A percentile compares a stretch with the other conserved stretches of the same genome.
These are phyloP conservation scores for Melanotaenia trifasciata DNA, from an alignment of 2,797 vertebrate genomes.

Conservation along the genomic window DNA sequence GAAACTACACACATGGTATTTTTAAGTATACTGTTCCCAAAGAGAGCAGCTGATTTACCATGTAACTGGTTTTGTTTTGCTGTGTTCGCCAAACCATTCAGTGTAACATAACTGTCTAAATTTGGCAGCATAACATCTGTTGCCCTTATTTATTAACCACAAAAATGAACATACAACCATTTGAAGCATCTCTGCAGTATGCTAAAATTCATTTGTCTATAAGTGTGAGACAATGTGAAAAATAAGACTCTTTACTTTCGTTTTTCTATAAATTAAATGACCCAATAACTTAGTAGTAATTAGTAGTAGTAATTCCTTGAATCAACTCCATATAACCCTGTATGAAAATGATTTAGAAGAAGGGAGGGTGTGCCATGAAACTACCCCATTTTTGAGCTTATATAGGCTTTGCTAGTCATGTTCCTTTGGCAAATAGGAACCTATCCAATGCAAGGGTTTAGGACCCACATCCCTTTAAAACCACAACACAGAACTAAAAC, in stretches of 20 bases:
- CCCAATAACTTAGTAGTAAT: neutral
- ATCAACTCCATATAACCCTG: no score
- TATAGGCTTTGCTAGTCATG: neutral
- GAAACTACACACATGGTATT: neutral
- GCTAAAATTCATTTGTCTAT: neutral
- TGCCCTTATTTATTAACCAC: no score
- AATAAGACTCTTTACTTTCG: neutral
- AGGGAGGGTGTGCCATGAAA: neutral
- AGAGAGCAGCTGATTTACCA: slow-evolving; percentile 2
- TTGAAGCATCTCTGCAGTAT: neutral
- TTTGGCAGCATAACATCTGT: neutral
- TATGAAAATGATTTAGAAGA: neutral
- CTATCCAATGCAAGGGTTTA: neutral
- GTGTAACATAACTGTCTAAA: neutral
- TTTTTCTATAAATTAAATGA: neutral
- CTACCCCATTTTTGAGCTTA: neutral
- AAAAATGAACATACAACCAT: neutral
- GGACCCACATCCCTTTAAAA: neutral
- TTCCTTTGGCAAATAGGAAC: neutral
- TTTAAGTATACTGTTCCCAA: neutral
- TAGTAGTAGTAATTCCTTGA: no score
- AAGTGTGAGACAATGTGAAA: neutral
- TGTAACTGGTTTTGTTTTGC: slow-evolving; percentile 2
- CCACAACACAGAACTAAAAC: slow-evolving; percentile 23
- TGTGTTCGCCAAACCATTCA: neutral